A percentile compares a stretch with the other conserved stretches of the same genome.
These are phyloP conservation scores for Dendrophyllia cribrosa DNA, from an alignment of 64 coral and sea anemone genomes.

Conservation along the genomic window DNA sequence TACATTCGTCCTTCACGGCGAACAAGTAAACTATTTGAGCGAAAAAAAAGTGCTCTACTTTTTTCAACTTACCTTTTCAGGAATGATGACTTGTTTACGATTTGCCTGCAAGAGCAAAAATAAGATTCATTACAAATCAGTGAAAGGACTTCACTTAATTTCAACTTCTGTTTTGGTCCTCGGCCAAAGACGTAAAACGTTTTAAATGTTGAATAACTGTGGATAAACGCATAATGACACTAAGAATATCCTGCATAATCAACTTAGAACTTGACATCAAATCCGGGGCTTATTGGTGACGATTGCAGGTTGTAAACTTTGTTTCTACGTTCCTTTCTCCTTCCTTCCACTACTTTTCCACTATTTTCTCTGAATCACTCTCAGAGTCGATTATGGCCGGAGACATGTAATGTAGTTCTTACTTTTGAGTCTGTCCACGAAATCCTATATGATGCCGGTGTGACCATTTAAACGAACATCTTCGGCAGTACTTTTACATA, in stretches of 20 bases:
- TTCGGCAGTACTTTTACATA: no score
- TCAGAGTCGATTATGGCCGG: no score
- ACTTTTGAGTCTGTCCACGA: no score
- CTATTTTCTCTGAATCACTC: no score
- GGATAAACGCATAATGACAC: neutral
- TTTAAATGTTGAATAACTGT: neutral
- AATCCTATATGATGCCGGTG: no score
- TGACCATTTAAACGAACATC: no score
- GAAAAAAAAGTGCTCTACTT: neutral
- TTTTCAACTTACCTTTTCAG: neutral
- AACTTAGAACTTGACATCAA: neutral
- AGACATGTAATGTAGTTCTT: no score
- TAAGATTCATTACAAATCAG: neutral
- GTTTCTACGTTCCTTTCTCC: no score
- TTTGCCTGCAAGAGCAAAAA: neutral
- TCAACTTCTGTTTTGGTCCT: neutral
- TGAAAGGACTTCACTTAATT: neutral
- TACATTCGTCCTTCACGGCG: neutral
- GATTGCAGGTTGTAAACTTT: no score
- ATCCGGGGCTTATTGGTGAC: no score
- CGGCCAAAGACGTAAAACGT: neutral
- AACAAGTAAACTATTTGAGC: neutral
- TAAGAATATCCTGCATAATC: neutral
- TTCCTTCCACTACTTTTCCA: no score
- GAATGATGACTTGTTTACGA: neutral